Evolutionary conservation across 92 coral and sea anemone genomes (phyloP).

Genomic region (Parazoanthus swiftii): DNA sequence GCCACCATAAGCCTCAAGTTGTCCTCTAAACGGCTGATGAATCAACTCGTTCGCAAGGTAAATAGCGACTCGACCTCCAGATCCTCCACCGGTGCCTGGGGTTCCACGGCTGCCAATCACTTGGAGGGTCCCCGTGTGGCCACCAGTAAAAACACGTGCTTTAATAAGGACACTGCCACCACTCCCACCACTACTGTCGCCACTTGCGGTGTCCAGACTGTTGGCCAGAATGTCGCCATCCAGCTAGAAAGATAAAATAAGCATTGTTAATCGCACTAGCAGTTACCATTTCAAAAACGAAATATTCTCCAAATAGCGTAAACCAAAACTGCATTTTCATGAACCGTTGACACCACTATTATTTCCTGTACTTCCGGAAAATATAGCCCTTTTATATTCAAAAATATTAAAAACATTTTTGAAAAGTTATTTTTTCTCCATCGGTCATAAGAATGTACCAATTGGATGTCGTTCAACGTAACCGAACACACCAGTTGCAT

Average conservation of each 20-base stretch:
- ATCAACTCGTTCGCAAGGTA: slow-evolving; percentile 56
- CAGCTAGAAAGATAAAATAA: slow-evolving; percentile 35
- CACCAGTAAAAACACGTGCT: slow-evolving; percentile 63
- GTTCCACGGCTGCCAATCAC: slow-evolving; percentile 67
- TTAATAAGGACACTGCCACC: slow-evolving; percentile 69
- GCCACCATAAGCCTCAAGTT: slow-evolving; percentile 64
- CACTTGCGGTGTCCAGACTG: slow-evolving; percentile 49
- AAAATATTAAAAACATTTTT: too few species aligned
- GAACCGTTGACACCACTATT: too few species aligned
- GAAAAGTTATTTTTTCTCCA: too few species aligned
- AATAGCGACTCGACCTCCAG: slow-evolving; percentile 75
- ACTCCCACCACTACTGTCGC: slow-evolving; percentile 66
- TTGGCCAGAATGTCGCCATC: slow-evolving; percentile 63
- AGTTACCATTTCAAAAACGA: background rate
- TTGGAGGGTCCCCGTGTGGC: slow-evolving; percentile 67
- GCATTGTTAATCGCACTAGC: background rate
- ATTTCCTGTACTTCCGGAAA: too few species aligned
- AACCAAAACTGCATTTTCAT: too few species aligned
- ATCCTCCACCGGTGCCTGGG: slow-evolving; percentile 65
- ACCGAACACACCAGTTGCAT: too few species aligned
- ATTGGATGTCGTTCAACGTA: too few species aligned
- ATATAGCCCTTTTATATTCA: too few species aligned
- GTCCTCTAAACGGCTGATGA: slow-evolving; percentile 65
- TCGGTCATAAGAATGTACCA: too few species aligned
- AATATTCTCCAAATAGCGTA: too few species aligned